Evolutionary conservation across 2,888 invertebrate genomes (phyloP), one percentile per base, ranked within the genome.

Genomic region (Drosophila nigritarsus): DNA sequence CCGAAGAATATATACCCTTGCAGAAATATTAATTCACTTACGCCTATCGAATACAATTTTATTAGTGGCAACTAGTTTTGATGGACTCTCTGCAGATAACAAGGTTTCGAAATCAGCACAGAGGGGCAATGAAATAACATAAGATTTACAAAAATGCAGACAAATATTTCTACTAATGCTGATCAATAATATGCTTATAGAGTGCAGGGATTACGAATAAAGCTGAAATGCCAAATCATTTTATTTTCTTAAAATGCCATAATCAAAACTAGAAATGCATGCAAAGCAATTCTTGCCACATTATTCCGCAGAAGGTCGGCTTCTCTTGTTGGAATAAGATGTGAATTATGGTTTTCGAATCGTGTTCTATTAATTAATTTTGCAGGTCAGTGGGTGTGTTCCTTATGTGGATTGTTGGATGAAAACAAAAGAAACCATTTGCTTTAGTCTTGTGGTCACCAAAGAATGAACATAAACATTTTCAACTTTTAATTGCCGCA

Each of bases 401-500:
- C 3, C 48, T 50, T 50, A 45, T 60, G 60, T 62, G 55, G 54
- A 59, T 51, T 67, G 63, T 18, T 53, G 48, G 42, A 56, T 53
- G 59, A 36, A 65, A 60, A 62, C 56, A 68, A 75, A 65, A 27
- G 27, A 55, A 78, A 73, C 71, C 73, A 71, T 75, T 74, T 67
- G 63, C 78, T 75, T 69, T 75, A 65, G 81, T 73, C 83, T 87
- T 87, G 86, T 81, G 86, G 86, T 87, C 83, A 87, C 73, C 78
- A 69, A 68, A 49, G 74, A 80, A 87, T 82, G 89, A 75, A 67
- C 71, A 82, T 85, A 85, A 85, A 89, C 89, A 82, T 83, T 87
- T 80, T 73, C 82, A 89, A 89, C 82, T 79, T 89, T 89, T 87
- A 73, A 89, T 89, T 85, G 87, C 79, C 64, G 68, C 87, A 89